Percentiles rank a stretch among this genome's conserved stretches.
Evolutionary conservation across 1,140 invertebrate genomes (phyloP).

Genomic region (Solen grandis): DNA sequence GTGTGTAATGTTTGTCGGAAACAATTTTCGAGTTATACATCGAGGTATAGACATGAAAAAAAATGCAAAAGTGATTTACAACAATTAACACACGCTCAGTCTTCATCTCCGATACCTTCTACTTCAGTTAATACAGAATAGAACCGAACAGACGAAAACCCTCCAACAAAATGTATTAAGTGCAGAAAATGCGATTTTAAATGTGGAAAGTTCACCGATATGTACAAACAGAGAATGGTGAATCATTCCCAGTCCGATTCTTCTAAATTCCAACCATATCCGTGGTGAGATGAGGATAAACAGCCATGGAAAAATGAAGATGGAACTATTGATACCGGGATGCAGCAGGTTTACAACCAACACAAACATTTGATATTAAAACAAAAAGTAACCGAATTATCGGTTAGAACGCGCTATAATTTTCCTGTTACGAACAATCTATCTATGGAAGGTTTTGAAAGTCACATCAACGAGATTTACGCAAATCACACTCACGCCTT

Average conservation of each 20-base stretch:
- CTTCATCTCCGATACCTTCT: neutral
- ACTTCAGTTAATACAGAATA: neutral
- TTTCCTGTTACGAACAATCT: neutral
- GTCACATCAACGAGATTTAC: neutral
- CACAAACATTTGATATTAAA: constrained; percentile 21
- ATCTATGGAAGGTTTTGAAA: neutral
- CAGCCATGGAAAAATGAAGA: constrained; percentile 10
- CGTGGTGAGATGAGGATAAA: neutral
- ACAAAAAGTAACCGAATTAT: neutral
- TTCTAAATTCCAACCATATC: neutral
- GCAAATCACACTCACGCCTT: neutral
- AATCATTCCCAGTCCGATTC: neutral
- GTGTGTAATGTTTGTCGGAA: neutral
- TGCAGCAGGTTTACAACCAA: neutral
- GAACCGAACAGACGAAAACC: neutral
- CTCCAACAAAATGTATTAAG: neutral
- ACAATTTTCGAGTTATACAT: neutral
- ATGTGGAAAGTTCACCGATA: neutral
- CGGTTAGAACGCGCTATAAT: neutral
- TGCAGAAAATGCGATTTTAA: neutral
- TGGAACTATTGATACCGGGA: neutral
- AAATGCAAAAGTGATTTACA: neutral
- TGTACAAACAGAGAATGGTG: neutral
- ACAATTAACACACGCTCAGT: neutral
- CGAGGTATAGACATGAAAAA: constrained; percentile 11